Base-by-base conservation (phyloP, 2,888 invertebrate genomes). In the Stramonita haemastoma region DNA sequence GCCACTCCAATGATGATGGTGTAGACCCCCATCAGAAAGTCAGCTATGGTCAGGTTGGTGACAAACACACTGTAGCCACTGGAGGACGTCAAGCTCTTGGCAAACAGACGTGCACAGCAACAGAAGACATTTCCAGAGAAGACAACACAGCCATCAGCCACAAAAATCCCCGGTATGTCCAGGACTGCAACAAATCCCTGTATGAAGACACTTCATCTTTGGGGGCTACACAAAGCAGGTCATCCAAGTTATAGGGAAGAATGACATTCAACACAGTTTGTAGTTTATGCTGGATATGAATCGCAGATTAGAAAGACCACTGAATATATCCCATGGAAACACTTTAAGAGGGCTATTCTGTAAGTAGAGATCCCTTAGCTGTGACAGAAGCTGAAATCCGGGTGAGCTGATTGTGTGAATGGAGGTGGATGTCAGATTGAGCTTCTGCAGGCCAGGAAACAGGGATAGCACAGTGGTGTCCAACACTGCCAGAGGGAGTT, bases 21-120 rank as follows among this genome's bases (percentile, higher is more conserved):
- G 81, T 83, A 83, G 15, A 83, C 81, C 17, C 81, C 81, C 81
- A 83, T 83, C 81, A 83, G 46, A 83, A 83, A 83, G 81, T 83
- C 81, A 26, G 81, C 81, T 29, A 46, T 5, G 11, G 81, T 83
- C 19, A 83, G 81, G 46, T 83, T 83, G 81, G 81, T 83, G 46
- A 83, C 81, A 46, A 83, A 83, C 22, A 83, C 46, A 26, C 81
- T 83, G 46, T 36, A 83, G 26, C 81, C 81, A 83, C 32, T 46
- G 22, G 81, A 83, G 36, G 81, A 83, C 0, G 46, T 26, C 36
- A 29, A 36, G 36, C 26, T 29, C 29, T 46, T 83, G 8, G 46
- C 81, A 46, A 36, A 83, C 32, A 83, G 8, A 29, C 81, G 81
- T 26, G 46, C 81, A 26, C 36, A 36, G 81, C 36, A 83, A 46